Percentiles rank a stretch among this genome's conserved stretches.
phyloP scores from a whole-genome alignment of 2,888 invertebrate genomes.

The Ormyrus thymus region DNA sequence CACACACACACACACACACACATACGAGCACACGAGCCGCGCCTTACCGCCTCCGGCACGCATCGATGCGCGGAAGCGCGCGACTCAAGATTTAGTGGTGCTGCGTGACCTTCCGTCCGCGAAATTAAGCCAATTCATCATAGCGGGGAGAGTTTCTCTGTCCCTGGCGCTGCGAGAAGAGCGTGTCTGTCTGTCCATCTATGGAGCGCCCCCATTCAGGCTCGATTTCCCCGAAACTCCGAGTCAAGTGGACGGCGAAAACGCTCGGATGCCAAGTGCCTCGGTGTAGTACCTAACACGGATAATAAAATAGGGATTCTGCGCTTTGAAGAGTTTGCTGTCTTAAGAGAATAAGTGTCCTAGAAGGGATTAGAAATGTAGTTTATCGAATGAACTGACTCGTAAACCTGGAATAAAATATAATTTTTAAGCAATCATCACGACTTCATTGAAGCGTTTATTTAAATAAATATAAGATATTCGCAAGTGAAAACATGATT shows the following conservation, averaged over 20 bases:
- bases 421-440: too few species aligned
- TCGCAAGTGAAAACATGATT: too few species aligned
- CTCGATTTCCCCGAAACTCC: neutral
- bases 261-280: neutral
- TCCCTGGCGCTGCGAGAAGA: neutral
- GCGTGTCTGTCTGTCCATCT: neutral
- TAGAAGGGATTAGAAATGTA: too few species aligned
- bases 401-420: too few species aligned
- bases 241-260: neutral
- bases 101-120: constrained; percentile 69
- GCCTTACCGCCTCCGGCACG: constrained; percentile 4
- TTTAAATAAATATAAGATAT: too few species aligned
- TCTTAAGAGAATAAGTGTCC: too few species aligned
- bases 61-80: neutral
- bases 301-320: too few species aligned
- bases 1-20: too few species aligned
- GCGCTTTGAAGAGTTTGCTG: too few species aligned
- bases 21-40: neutral
- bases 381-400: too few species aligned
- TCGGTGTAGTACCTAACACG: too few species aligned
- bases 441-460: too few species aligned
- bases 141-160: constrained; percentile 31
- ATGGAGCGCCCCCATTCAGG: neutral
- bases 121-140: constrained; percentile 72
- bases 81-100: constrained; percentile 67